Conservation (phyloP, 2,888 invertebrate species). For the Rugalucina vietnamica region DNA sequence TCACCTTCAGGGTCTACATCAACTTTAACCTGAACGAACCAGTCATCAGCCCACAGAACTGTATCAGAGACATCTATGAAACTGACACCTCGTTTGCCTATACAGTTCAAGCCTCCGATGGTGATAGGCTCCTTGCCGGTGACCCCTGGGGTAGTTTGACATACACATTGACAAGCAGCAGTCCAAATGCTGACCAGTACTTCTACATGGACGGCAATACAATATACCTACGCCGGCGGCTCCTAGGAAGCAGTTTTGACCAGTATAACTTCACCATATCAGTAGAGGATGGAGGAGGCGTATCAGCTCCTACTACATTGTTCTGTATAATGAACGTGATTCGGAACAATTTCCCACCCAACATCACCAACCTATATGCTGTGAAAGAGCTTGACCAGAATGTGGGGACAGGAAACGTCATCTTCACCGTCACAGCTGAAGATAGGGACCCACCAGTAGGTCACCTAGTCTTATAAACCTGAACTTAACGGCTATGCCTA, state of each 20-base stretch:
- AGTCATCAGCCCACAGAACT: conserved; percentile 63
- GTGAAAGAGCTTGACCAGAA: conserved; percentile 58
- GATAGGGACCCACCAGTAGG: conserved; percentile 66
- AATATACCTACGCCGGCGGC: background rate
- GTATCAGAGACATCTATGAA: conserved; percentile 67
- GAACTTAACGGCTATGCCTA: too few species aligned
- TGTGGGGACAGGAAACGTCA: conserved; percentile 32
- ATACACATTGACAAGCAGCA: background rate
- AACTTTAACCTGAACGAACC: conserved; percentile 73
- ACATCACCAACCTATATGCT: conserved; percentile 64
- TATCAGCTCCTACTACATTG: background rate
- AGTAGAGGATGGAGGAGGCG: conserved; percentile 64
- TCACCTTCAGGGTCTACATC: conserved; percentile 57
- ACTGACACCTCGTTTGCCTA: conserved; percentile 65
- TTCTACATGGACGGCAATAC: background rate
- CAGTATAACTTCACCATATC: conserved; percentile 56
- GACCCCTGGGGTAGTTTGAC: background rate
- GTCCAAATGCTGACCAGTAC: background rate
- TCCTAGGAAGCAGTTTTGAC: background rate
- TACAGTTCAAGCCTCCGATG: conserved; percentile 66
- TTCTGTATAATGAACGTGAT: conserved; percentile 62
- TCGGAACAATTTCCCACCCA: conserved; percentile 69
- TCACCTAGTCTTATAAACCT: too few species aligned
- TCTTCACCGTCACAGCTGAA: conserved; percentile 65
- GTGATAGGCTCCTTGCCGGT: conserved; percentile 60